phyloP scores from a whole-genome alignment of 2,888 invertebrate genomes.

The Tachina grossa region DNA sequence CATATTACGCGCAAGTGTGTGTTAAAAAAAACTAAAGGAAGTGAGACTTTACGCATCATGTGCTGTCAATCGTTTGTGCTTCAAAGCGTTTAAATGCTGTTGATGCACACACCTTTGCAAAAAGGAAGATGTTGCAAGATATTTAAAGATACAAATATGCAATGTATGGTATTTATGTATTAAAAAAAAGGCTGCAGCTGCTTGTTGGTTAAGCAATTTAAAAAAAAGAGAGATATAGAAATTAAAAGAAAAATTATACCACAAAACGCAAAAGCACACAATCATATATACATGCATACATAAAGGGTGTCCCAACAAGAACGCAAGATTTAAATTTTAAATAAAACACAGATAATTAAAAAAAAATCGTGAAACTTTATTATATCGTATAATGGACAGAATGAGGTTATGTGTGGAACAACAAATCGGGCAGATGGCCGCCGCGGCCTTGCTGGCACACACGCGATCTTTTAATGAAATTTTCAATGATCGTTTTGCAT shows the following conservation, averaged over 20 bases:
- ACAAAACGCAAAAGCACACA: not conserved
- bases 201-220: constrained; percentile 28
- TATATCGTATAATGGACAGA: no score
- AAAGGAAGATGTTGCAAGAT: constrained; percentile 36
- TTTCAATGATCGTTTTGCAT: no score
- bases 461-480: no score
- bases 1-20: not conserved
- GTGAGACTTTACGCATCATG: constrained; percentile 73
- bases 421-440: no score
- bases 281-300: not conserved
- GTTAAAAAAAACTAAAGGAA: constrained; percentile 67
- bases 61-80: constrained; percentile 72
- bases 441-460: no score
- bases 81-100: constrained; percentile 67
- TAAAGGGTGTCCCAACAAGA: no score
- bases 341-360: no score
- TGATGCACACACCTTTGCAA: constrained; percentile 65
- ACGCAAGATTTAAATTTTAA: no score
- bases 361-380: no score
- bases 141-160: not conserved
- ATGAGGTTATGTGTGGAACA: no score
- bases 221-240: not conserved
- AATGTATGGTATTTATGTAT: not conserved
- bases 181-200: constrained; percentile 57
- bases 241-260: constrained; percentile 34